These are phyloP conservation scores for Gymnocheta viridis DNA, from an alignment of 2,888 invertebrate species.

Conservation along the genomic window DNA sequence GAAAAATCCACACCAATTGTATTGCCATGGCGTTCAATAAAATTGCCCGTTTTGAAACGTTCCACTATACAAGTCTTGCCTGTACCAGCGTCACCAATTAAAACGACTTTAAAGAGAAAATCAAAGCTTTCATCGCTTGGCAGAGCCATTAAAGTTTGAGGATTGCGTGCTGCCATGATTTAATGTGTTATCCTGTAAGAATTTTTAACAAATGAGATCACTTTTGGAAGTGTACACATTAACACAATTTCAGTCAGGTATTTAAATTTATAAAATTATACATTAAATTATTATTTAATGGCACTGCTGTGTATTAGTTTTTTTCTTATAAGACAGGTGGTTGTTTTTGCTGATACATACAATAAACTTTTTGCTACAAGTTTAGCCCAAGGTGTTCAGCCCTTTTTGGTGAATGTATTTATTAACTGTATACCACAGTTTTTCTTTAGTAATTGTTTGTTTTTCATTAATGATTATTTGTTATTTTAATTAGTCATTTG, in stretches of 20 bases:
- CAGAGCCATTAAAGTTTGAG: conserved; percentile 88
- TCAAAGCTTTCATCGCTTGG: conserved; percentile 92
- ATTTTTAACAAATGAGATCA: conserved; percentile 44
- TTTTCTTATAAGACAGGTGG: conserved; percentile 39
- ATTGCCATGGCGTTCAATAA: conserved; percentile 96
- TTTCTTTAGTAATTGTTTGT: neutral
- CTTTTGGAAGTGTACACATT: neutral
- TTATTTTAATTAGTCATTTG: neutral
- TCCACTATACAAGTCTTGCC: conserved; percentile 98
- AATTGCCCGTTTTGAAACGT: conserved; percentile 97
- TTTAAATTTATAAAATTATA: neutral
- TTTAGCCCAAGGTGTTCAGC: neutral
- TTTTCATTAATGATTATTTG: neutral
- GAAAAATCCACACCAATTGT: conserved; percentile 99
- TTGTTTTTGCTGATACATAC: conserved; percentile 32
- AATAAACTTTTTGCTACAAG: neutral
- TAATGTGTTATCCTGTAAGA: neutral
- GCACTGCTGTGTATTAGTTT: neutral
- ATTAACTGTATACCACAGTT: neutral
- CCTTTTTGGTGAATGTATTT: neutral
- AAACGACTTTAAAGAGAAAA: conserved; percentile 95
- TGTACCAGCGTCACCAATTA: conserved; percentile 95
- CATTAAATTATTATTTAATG: conserved; percentile 7
- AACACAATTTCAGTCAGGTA: neutral
- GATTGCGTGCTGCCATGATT: conserved; percentile 88